phyloP scores from a whole-genome alignment of 2,888 invertebrate species.

The Lithophane ornitopus region DNA sequence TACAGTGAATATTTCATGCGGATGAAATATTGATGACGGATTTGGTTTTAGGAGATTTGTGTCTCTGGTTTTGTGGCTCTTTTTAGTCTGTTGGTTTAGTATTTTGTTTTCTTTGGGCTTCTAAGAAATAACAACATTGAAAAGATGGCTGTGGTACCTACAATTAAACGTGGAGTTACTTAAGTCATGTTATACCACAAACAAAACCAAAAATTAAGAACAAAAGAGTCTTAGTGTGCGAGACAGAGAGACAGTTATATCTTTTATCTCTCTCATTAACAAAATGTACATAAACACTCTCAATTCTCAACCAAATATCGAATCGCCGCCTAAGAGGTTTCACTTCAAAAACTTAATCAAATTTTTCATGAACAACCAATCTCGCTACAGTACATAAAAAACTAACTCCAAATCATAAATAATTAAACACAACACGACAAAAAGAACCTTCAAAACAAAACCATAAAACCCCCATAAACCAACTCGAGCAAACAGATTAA shows the following conservation, averaged over 20 bases:
- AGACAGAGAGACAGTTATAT: no score
- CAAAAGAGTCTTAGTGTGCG: no score
- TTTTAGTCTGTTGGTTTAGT: background rate
- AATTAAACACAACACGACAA: background rate
- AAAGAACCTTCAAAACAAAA: background rate
- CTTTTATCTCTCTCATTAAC: no score
- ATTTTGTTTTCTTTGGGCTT: background rate
- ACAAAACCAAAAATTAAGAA: background rate
- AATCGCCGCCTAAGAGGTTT: no score
- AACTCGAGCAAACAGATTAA: slow-evolving; percentile 54
- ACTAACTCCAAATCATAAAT: slow-evolving; percentile 19
- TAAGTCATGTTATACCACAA: background rate
- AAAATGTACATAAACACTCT: no score
- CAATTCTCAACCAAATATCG: no score
- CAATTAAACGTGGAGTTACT: background rate
- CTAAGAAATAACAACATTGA: background rate
- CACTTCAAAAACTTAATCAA: no score
- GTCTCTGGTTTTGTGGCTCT: background rate
- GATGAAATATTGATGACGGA: slow-evolving; percentile 37
- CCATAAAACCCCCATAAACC: slow-evolving; percentile 37
- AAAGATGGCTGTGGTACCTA: background rate
- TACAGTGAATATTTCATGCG: slow-evolving; percentile 47
- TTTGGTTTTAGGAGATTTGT: slow-evolving; percentile 10
- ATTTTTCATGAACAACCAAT: no score
- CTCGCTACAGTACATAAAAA: background rate